Evolutionary conservation across 2,113 vertebrate genomes (phyloP), one percentile per base, ranked within the genome.

Genomic region (Campylorhamphus procurvoides): DNA sequence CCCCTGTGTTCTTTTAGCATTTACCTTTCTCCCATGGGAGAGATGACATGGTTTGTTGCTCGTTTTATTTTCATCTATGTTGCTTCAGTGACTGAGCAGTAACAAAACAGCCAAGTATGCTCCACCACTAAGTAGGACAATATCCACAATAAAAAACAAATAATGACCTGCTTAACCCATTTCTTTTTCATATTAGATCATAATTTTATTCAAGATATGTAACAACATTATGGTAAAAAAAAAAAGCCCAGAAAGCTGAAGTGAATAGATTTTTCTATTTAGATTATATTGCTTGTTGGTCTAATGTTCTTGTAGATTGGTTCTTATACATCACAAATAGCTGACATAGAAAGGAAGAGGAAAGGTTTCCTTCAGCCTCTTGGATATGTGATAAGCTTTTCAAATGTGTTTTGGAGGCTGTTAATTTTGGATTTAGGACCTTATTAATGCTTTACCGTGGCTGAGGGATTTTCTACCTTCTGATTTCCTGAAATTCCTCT

Each of bases 1-100:
- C 93, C 85, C 82, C 92, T 86, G 87, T 94, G 93, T 94, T 93
- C 87, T 93, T 93, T 88, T 94, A 94, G 90, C 93, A 86, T 94
- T 96, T 96, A 95, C 93, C 93, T 94, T 96, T 91, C 64, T 94
- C 96, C 64, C 85, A 23, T 92, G 95, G 92, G 92, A 92, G 88
- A 96, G 24, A 95, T 96, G 85, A 95, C 90, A 95, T 94, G 96
- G 93, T 86, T 97, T 96, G 90, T 83, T 96, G 94, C 93, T 93
- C 83, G 25, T 92, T 96, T 88, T 96, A 94, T 95, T 90, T 44
- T 95, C 92, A 59, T 91, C 79, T 85, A 76, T 50, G 64, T 94
- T 95, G 90, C 85, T 91, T 94, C 94, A 72, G 52, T 93, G 94
- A 81, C 68, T 96, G 79, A 92, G 69, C 90, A 95, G 33, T 96